These are phyloP conservation scores for Cryptops parisi DNA, from an alignment of 2,888 invertebrate genomes.

Conservation along the genomic window DNA sequence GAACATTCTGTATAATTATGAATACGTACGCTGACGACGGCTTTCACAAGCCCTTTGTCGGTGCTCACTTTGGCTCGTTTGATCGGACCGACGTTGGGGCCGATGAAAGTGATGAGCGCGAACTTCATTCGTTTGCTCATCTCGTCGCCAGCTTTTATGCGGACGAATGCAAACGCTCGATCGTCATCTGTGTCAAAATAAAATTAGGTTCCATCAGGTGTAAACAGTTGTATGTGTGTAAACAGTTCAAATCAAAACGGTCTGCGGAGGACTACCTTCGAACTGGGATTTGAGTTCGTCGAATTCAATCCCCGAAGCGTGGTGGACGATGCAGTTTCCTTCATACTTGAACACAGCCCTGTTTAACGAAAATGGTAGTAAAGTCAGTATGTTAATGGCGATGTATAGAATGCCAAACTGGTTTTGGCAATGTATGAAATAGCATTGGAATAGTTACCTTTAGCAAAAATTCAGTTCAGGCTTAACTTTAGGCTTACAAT, in stretches of 20 bases:
- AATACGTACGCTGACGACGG: constrained; percentile 51
- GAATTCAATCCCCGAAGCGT: constrained; percentile 52
- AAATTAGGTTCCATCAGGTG: background rate
- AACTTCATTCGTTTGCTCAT: constrained; percentile 70
- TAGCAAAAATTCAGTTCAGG: too few species aligned
- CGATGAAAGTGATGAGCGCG: constrained; percentile 62
- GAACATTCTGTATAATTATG: background rate
- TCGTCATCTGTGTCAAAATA: constrained; percentile 42
- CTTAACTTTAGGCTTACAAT: too few species aligned
- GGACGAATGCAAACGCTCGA: constrained; percentile 56
- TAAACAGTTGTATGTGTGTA: too few species aligned
- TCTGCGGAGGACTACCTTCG: too few species aligned
- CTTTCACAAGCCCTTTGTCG: constrained; percentile 61
- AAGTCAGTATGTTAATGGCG: too few species aligned
- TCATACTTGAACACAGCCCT: constrained; percentile 66
- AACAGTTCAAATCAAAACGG: too few species aligned
- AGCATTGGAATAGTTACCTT: too few species aligned
- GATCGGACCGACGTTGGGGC: constrained; percentile 54
- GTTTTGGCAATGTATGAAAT: too few species aligned
- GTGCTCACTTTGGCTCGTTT: constrained; percentile 69
- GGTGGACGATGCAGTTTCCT: constrained; percentile 48
- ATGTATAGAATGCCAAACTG: too few species aligned
- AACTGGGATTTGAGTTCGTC: constrained; percentile 53
- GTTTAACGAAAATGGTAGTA: too few species aligned
- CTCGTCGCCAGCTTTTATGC: constrained; percentile 56